Evolutionary conservation across 2,113 vertebrate species (phyloP).

Genomic region (Saiga tatarica): DNA sequence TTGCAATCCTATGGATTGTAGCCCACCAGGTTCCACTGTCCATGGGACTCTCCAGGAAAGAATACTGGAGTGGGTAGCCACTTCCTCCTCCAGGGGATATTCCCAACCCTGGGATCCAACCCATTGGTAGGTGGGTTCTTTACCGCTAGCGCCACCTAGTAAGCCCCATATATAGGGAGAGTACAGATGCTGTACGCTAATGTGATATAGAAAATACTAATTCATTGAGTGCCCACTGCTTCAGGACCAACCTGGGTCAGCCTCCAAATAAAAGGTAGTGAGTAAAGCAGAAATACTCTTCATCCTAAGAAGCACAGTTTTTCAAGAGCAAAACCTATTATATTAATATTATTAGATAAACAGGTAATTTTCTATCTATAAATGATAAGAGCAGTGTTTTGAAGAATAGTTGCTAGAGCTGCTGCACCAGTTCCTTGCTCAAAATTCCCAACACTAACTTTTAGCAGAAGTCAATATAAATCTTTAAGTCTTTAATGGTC

Average conservation of each 20-base stretch:
- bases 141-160: background rate
- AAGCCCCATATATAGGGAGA: background rate
- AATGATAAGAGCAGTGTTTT: background rate
- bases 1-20: background rate
- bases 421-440: background rate
- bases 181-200: background rate
- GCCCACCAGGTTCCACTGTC: background rate
- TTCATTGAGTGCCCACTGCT: background rate
- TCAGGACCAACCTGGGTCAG: background rate
- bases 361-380: background rate
- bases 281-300: background rate
- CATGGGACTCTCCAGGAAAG: background rate
- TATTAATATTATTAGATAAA: background rate
- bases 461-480: background rate
- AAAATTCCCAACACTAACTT: background rate
- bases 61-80: background rate
- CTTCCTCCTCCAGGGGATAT: no score
- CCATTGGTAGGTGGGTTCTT: accelerated
- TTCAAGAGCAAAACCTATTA: background rate
- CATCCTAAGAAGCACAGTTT: background rate
- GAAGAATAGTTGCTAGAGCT: background rate
- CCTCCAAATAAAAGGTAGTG: background rate
- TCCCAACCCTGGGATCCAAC: background rate
- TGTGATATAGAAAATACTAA: background rate
- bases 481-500: background rate